A percentile compares a stretch with the other conserved stretches of the same genome.
Evolutionary conservation across 2,888 invertebrate genomes (phyloP).

Genomic region (Phengaris alcon): DNA sequence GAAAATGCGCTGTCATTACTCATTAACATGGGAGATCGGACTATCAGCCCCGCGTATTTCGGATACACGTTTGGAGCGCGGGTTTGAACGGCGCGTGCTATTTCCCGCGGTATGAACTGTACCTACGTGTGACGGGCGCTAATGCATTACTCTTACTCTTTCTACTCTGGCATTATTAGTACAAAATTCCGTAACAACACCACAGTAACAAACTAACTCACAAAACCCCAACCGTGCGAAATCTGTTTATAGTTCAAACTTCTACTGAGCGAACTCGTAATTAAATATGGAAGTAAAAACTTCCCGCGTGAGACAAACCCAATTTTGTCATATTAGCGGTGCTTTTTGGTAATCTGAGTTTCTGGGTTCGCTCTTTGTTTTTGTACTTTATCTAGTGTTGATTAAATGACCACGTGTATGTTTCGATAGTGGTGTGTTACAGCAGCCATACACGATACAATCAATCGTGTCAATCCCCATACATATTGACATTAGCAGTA

Average conservation of each 20-base stretch:
- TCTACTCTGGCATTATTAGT: background rate
- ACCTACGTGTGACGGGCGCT: no score
- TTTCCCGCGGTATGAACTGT: no score
- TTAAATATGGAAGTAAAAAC: slow-evolving; percentile 19
- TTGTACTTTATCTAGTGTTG: background rate
- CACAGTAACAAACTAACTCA: background rate
- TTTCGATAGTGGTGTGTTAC: background rate
- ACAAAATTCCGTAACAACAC: background rate
- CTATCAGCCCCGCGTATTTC: no score
- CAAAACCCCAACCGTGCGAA: background rate
- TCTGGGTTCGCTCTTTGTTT: background rate
- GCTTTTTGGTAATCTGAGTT: slow-evolving; percentile 5
- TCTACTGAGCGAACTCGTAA: background rate
- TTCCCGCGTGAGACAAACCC: background rate
- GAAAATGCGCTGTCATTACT: no score
- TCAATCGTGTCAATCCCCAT: no score
- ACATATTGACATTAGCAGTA: no score
- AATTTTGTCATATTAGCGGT: slow-evolving; percentile 8
- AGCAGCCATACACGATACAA: no score
- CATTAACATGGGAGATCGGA: no score
- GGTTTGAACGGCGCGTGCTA: no score
- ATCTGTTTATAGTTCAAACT: background rate
- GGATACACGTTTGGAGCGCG: no score
- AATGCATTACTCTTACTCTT: no score
- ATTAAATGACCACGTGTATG: background rate